Conservation (phyloP, 2,113 vertebrate species). For the Amazona vittata region DNA sequence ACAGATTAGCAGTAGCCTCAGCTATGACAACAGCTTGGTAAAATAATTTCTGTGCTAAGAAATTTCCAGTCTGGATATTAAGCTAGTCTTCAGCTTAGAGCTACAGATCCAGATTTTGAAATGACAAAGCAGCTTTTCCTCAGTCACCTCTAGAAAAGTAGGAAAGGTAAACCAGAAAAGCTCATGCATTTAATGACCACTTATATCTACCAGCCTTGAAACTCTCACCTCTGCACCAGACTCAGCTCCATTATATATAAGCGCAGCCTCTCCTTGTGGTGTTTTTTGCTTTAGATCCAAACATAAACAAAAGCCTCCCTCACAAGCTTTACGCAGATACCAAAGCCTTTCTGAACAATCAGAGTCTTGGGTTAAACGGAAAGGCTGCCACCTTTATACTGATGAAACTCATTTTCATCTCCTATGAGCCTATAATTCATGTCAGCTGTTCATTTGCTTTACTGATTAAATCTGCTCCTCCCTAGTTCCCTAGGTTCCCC, state of each 20-base stretch:
- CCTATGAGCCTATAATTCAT: background rate
- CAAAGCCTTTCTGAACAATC: fast-evolving
- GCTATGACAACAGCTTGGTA: background rate
- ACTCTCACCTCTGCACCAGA: background rate
- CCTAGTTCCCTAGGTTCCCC: background rate
- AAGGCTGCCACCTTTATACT: background rate
- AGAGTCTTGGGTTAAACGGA: fast-evolving
- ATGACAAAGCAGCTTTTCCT: fast-evolving
- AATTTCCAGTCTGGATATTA: background rate
- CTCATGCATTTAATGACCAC: fast-evolving
- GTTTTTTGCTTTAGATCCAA: background rate
- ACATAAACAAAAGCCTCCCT: background rate
- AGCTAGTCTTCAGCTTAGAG: background rate
- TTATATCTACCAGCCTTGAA: fast-evolving
- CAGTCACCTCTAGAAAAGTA: background rate
- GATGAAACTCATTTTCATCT: background rate
- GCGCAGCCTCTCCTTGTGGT: fast-evolving
- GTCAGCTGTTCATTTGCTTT: constrained; percentile 20
- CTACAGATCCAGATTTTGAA: fast-evolving
- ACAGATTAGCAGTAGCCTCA: background rate
- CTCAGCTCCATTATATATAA: background rate
- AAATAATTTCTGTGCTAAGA: background rate
- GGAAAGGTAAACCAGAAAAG: fast-evolving
- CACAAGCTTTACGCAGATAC: fast-evolving
- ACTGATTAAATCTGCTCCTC: background rate